Base-by-base conservation (phyloP, 2,113 vertebrate genomes). In the Tetrao urogallus region DNA sequence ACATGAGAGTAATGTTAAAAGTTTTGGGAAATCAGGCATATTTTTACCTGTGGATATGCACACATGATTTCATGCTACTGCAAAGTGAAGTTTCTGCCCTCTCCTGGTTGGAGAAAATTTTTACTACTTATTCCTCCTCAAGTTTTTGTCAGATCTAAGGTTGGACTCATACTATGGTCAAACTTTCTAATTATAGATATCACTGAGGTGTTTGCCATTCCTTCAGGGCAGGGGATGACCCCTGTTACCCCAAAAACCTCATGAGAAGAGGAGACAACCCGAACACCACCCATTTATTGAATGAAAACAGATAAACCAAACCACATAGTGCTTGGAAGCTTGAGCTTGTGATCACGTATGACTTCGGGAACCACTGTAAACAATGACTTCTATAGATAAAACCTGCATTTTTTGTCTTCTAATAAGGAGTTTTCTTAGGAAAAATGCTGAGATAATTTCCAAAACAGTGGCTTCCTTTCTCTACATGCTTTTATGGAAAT, bases 61-160 rank as follows among this genome's bases (percentile, higher is more conserved):
- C 8, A 2, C 18, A 22, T 30, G 14, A 47, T 86, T 94, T 84
- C 63, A 61, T 58, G 36, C 22, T 32, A 36, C 19, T 28, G 30
- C 36, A 84, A 78, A 79, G 22, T 34, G 36, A 89, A 64, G 11
- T 91, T 82, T 94, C 81, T 90, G 74, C 83, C 90, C 84, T 87
- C 81, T 95, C 58, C 58, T 79, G 22, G 40, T 8, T 86, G 66
- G 36, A 86, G 58, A 94, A 78, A 92, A 84, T 61, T 38, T 58
- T 91, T 93, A 17, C 38, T 34, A 38, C 57, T 64, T 82, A 38
- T 82, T 86, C 34, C 27, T 77, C 9, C n/a, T 54, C 20, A 32
- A 61, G 8, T 20, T 70, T 52, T 11, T 57, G 14, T 8, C 32
- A 61, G 21, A 32, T 69, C 34, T 43, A 65, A 40, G 34, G 21